phyloP scores from a whole-genome alignment of 35 echinoderm and acorn worm genomes.

The Acanthaster planci region DNA sequence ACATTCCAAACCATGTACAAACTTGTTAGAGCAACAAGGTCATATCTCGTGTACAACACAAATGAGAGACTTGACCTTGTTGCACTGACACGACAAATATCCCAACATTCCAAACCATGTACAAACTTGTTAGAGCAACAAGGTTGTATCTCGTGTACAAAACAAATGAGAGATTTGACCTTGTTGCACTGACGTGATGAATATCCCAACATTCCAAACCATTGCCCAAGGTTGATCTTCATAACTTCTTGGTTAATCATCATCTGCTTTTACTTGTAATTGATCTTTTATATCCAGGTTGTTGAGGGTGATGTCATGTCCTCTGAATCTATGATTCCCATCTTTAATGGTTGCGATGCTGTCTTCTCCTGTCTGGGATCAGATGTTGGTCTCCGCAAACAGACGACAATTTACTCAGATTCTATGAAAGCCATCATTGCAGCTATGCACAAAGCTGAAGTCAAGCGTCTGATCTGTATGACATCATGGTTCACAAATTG shows the following conservation, averaged over 20 bases:
- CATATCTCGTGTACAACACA: too few relatives aligned
- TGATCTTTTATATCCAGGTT: conserved; percentile 27
- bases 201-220: neutral
- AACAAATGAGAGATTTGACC: neutral
- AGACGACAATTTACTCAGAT: conserved; percentile 54
- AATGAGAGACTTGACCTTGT: too few relatives aligned
- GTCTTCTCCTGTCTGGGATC: conserved; percentile 76
- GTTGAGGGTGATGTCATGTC: conserved; percentile 59
- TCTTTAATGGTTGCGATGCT: conserved; percentile 71
- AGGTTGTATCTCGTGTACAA: too few relatives aligned
- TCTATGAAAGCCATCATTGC: conserved; percentile 62
- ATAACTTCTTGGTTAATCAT: neutral
- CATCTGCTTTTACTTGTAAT: neutral
- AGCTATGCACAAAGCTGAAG: conserved; percentile 51
- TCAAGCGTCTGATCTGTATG: conserved; percentile 59
- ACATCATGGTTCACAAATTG: conserved; percentile 76
- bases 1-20: neutral
- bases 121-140: too few relatives aligned
- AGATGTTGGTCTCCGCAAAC: conserved; percentile 17
- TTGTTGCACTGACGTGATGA: neutral
- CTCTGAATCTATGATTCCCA: conserved; percentile 41
- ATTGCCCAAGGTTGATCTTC: neutral
- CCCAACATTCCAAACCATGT: neutral
- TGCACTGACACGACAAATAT: neutral
- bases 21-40: too few relatives aligned